phyloP scores from a whole-genome alignment of 2,888 invertebrate species.

The Aradus depressus region DNA sequence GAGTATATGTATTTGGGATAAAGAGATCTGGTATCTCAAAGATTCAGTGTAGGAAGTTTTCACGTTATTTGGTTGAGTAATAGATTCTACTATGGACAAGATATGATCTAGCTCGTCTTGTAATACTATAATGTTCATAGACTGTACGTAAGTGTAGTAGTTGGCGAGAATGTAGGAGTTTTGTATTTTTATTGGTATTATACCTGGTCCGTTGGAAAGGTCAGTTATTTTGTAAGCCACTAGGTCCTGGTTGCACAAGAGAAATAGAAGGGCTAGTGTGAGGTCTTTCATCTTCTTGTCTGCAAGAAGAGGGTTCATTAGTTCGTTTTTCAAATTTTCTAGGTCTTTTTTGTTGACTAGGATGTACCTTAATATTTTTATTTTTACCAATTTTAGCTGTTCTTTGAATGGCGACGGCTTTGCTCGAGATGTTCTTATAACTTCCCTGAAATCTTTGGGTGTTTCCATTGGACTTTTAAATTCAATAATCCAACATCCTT shows the following conservation, averaged over 20 bases:
- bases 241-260: not conserved
- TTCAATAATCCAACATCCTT: no score
- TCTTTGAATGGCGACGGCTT: not conserved
- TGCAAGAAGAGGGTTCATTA: no score
- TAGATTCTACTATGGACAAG: not conserved
- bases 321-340: not conserved
- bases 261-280: not conserved
- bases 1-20: not conserved
- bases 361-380: conserved; percentile 1
- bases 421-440: no score
- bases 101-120: not conserved
- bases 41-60: not conserved
- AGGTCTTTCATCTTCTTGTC: no score
- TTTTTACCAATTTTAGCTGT: not conserved
- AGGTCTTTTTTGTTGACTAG: not conserved
- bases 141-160: conserved; percentile 9
- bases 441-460: no score
- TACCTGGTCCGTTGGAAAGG: conserved; percentile 2
- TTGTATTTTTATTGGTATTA: conserved; percentile 13
- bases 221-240: conserved; percentile 5
- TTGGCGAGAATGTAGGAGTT: conserved; percentile 1
- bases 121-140: not conserved
- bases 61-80: not conserved
- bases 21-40: not conserved
- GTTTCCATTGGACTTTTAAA: no score